These are phyloP conservation scores for Merops nubicus DNA, from an alignment of 2,113 vertebrate genomes.

Conservation along the genomic window DNA sequence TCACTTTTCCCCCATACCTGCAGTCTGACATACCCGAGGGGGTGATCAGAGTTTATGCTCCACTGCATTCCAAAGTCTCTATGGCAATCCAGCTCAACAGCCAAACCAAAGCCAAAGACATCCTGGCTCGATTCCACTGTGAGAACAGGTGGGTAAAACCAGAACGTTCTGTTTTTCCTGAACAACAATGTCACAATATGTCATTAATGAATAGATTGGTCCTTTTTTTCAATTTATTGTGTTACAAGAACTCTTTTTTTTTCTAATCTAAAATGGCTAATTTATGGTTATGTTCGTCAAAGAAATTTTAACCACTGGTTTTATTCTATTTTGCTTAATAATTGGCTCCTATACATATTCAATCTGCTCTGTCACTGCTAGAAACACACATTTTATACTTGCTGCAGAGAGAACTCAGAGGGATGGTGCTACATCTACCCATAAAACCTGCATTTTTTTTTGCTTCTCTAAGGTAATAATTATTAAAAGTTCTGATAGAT, in stretches of 20 bases:
- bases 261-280: not conserved
- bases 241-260: not conserved
- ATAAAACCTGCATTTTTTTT: not conserved
- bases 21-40: constrained; percentile 89
- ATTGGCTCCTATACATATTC: not conserved
- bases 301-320: not conserved
- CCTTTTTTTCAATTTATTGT: not conserved
- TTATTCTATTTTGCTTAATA: not conserved
- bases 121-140: constrained; percentile 86
- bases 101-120: constrained; percentile 88
- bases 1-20: constrained; percentile 58
- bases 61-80: constrained; percentile 91
- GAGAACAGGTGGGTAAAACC: constrained; percentile 84
- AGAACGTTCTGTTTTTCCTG: constrained; percentile 12
- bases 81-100: constrained; percentile 93
- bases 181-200: not conserved
- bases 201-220: not conserved
- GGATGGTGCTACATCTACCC: not conserved
- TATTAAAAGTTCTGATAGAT: not conserved
- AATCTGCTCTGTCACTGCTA: not conserved
- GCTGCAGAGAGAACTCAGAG: not conserved
- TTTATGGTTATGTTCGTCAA: not conserved
- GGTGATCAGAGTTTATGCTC: constrained; percentile 93
- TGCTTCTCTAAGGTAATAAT: not conserved
- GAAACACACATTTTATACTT: not conserved